Percentiles rank a stretch among this genome's conserved stretches.
Conservation (phyloP, 2,113 vertebrate genomes). For the Hyaena hyaena region DNA sequence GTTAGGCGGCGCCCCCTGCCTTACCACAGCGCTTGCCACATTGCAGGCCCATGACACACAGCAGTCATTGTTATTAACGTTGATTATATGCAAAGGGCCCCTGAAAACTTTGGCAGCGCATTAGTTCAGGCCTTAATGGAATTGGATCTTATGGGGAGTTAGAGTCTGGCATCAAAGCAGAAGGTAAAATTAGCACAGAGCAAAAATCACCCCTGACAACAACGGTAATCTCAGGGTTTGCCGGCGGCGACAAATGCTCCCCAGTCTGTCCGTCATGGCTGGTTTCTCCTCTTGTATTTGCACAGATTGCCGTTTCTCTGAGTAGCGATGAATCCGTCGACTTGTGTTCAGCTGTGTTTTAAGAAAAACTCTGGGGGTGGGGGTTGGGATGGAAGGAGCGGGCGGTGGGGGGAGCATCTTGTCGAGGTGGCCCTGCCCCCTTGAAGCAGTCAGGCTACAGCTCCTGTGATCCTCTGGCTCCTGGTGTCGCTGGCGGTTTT, state of each 20-base stretch:
- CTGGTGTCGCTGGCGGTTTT: not conserved
- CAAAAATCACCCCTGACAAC: not conserved
- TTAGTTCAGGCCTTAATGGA: not conserved
- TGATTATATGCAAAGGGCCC: not conserved
- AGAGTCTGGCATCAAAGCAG: not conserved
- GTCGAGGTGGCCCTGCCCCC: too few species aligned
- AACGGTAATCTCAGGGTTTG: not conserved
- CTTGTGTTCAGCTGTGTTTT: not conserved
- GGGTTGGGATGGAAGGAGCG: too few species aligned
- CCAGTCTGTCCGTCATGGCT: not conserved
- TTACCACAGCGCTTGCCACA: not conserved
- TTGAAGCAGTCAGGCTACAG: accelerated
- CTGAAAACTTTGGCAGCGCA: not conserved
- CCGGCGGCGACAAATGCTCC: not conserved
- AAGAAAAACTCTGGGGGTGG: not conserved
- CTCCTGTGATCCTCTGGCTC: not conserved
- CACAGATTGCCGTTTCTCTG: not conserved
- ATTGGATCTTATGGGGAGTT: not conserved
- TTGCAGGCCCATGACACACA: too few species aligned
- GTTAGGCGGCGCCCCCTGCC: accelerated
- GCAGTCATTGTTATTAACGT: not conserved
- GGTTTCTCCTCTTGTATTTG: not conserved
- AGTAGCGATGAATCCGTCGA: not conserved
- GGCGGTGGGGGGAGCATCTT: not conserved
- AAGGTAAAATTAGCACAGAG: not conserved